Evolutionary conservation across 1,140 invertebrate genomes (phyloP), one percentile per base, ranked within the genome.

Genomic region (Drosophila chauvacae): DNA sequence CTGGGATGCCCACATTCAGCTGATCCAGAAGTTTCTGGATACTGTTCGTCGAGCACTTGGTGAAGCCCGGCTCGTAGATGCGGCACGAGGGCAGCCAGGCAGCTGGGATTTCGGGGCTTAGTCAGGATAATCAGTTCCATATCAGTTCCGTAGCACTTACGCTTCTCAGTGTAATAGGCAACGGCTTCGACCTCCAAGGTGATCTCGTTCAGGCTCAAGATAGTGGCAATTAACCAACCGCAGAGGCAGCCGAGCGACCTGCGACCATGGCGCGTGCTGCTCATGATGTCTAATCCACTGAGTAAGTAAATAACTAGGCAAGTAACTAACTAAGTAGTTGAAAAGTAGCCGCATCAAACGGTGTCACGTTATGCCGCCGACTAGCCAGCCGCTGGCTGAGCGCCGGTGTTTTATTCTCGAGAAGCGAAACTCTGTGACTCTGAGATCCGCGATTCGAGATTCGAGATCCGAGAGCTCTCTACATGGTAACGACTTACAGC

Each of bases 21-120:
- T 94, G 93, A 73, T 94, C 93, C 61, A 95, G 94, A 39, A 95
- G 77, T 45, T 93, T 91, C 92, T 95, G 95, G 4, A 95, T 94
- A 30, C 94, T 94, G 47, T 94, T 90, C n/a, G 93, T 94, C 2
- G 95, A 95, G 86, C 95, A 95, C 62, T 95, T 94, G 20, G 94
- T 93, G 69, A 95, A 95, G 57, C 94, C 93, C 16, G 94, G 94
- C 90, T 95, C 93, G 71, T 93, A 94, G 81, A 94, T 94, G 58
- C 93, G 92, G 83, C 95, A 95, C 42, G 95, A 95, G 75, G 94
- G 94, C 44, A 95, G 93, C 84, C 93, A 95, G 85, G 93, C 92
- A 14, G 95, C 95, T 95, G 86, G 81, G 93, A 62, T 20, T 16
- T 16, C 9, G 3, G 0, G 14, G 5, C 33, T 33, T 9, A 44